A percentile compares a stretch with the other conserved stretches of the same genome.
Evolutionary conservation across 2,113 vertebrate species (phyloP).

Genomic region (Syngnathus typhle): DNA sequence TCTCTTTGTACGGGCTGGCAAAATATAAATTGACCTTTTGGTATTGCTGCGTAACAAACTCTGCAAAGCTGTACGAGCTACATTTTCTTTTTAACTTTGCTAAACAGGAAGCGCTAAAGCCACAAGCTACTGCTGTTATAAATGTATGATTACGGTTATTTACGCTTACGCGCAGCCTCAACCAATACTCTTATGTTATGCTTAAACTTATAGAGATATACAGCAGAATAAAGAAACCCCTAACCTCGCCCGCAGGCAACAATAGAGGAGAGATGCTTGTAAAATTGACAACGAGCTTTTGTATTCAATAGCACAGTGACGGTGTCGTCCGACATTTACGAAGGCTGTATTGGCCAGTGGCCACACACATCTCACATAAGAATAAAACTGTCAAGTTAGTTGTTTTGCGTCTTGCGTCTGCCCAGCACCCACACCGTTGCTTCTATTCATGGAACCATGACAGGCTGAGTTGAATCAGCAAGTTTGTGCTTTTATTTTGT

Average conservation of each 20-base stretch:
- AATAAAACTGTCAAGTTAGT: constrained; percentile 16
- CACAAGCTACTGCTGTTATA: too few relatives aligned
- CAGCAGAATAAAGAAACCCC: neutral
- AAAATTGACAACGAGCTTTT: constrained; percentile 20
- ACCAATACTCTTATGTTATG: too few relatives aligned
- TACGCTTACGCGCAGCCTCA: too few relatives aligned
- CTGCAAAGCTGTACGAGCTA: too few relatives aligned
- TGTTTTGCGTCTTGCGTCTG: neutral
- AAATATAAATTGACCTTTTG: too few relatives aligned
- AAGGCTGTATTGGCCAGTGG: neutral
- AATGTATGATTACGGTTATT: too few relatives aligned
- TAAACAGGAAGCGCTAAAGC: too few relatives aligned
- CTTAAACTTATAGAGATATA: too few relatives aligned
- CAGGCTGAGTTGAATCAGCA: neutral
- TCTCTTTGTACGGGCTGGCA: too few relatives aligned
- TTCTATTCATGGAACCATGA: neutral
- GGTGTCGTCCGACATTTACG: constrained; percentile 7
- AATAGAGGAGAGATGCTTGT: neutral
- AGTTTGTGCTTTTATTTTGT: neutral
- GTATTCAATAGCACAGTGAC: constrained; percentile 13
- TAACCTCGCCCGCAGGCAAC: neutral
- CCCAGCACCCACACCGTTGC: neutral
- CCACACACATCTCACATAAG: constrained; percentile 2
- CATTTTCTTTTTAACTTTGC: too few relatives aligned
- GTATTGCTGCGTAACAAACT: too few relatives aligned